Evolutionary conservation across 2,113 vertebrate species (phyloP).

Genomic region (Microtus pennsylvanicus): DNA sequence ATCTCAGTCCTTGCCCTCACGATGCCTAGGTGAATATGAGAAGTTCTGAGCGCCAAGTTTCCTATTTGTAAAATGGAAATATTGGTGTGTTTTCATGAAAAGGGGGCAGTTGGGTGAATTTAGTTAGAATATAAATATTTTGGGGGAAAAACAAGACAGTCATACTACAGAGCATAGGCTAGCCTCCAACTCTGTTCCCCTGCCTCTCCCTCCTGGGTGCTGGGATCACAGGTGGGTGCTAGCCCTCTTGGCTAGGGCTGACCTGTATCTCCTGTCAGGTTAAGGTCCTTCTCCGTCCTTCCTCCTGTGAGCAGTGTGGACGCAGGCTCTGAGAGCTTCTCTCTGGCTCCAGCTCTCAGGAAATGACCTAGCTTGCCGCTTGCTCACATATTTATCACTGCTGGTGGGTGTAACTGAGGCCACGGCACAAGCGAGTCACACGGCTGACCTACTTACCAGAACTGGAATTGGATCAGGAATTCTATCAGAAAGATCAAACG

Average conservation of each 20-base stretch:
- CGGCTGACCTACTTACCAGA: not conserved
- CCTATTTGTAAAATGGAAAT: not conserved
- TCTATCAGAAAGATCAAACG: conserved; percentile 37
- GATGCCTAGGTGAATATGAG: not conserved
- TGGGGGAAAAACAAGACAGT: fast-evolving
- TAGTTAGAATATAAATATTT: not conserved
- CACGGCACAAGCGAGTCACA: not conserved
- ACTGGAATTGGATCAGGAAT: conserved; percentile 7
- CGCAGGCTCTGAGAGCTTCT: not conserved
- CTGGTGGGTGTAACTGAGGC: not conserved
- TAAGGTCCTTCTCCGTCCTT: not conserved
- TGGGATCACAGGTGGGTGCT: not conserved
- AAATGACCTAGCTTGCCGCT: not conserved
- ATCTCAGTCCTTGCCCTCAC: not conserved
- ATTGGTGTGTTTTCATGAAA: not conserved
- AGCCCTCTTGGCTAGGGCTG: not conserved
- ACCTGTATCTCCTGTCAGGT: not conserved
- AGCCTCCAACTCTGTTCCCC: not conserved
- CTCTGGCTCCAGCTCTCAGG: not conserved
- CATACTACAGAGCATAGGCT: not conserved
- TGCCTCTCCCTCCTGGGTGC: not conserved
- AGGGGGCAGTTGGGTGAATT: not conserved
- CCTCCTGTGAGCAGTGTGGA: not conserved
- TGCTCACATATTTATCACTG: not conserved
- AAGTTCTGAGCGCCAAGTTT: not conserved